These are phyloP conservation scores for Acanthoscelides obtectus DNA, from an alignment of 2,888 invertebrate species.

Conservation along the genomic window DNA sequence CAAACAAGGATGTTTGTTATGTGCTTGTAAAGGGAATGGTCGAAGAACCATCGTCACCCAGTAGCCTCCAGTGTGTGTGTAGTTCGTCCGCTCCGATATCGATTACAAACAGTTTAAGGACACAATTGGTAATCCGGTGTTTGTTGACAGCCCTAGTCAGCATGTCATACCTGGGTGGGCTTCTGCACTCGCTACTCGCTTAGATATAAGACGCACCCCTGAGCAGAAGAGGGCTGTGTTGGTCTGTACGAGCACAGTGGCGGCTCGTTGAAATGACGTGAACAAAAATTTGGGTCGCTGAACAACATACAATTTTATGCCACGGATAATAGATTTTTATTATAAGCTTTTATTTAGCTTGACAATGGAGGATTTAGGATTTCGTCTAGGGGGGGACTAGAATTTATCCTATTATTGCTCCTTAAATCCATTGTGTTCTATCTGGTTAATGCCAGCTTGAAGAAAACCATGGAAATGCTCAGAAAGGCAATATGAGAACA, in stretches of 20 bases:
- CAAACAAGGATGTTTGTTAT: background rate
- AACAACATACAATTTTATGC: too few relatives aligned
- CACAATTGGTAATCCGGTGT: slow-evolving; percentile 48
- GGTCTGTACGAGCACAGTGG: background rate
- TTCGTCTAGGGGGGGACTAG: too few relatives aligned
- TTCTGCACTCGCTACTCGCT: slow-evolving; percentile 41
- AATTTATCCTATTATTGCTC: too few relatives aligned
- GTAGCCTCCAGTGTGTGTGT: background rate
- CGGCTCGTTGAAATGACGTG: too few relatives aligned
- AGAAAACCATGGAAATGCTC: too few relatives aligned
- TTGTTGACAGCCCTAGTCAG: slow-evolving; percentile 40
- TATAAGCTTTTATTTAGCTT: too few relatives aligned
- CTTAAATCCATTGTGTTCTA: too few relatives aligned
- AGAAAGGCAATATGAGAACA: too few relatives aligned
- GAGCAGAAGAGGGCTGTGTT: background rate
- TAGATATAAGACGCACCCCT: slow-evolving; percentile 33
- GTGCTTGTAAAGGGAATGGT: background rate
- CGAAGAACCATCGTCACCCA: background rate
- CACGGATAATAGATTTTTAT: too few relatives aligned
- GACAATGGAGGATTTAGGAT: too few relatives aligned
- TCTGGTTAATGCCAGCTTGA: too few relatives aligned
- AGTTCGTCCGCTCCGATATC: slow-evolving; percentile 26
- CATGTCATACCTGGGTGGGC: slow-evolving; percentile 34
- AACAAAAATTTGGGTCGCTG: too few relatives aligned
- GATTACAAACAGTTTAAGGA: slow-evolving; percentile 46